Evolutionary conservation across 2,797 vertebrate genomes (phyloP).

Genomic region (Cyprinodon diabolis): DNA sequence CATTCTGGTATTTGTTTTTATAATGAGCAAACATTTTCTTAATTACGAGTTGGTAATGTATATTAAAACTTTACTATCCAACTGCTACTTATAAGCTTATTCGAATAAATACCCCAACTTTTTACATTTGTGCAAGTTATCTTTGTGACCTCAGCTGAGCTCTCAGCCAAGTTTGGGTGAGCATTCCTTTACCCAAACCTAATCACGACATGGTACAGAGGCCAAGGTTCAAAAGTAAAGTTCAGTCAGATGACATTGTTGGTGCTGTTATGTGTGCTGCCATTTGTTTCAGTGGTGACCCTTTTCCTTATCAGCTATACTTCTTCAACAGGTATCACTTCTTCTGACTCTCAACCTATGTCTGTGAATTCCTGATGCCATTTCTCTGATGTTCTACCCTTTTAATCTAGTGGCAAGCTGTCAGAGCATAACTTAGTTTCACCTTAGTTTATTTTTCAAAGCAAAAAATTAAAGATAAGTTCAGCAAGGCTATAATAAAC

Average conservation of each 20-base stretch:
- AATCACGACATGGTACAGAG: slow-evolving; percentile 41
- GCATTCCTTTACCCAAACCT: slow-evolving; percentile 13
- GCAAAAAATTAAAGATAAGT: neutral
- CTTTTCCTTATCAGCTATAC: slow-evolving; percentile 5
- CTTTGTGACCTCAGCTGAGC: neutral
- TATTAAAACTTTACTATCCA: neutral
- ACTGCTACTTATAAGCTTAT: neutral
- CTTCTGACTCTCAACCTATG: slow-evolving; percentile 22
- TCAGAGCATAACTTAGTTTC: neutral
- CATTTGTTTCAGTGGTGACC: neutral
- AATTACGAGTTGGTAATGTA: too few species aligned
- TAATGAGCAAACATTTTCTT: too few species aligned
- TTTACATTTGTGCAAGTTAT: neutral
- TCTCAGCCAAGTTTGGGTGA: slow-evolving; percentile 9
- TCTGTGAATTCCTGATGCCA: slow-evolving; percentile 17
- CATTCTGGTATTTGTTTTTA: too few species aligned
- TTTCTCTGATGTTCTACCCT: neutral
- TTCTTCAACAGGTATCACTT: neutral
- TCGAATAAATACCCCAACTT: neutral
- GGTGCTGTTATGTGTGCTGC: neutral
- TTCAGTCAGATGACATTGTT: slow-evolving; percentile 13
- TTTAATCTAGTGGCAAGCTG: neutral
- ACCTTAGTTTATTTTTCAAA: neutral
- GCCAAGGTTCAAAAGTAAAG: slow-evolving; percentile 21
- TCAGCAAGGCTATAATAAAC: neutral